These are phyloP conservation scores for Prietella phreatophila DNA, from an alignment of 2,113 vertebrate species.

Conservation along the genomic window DNA sequence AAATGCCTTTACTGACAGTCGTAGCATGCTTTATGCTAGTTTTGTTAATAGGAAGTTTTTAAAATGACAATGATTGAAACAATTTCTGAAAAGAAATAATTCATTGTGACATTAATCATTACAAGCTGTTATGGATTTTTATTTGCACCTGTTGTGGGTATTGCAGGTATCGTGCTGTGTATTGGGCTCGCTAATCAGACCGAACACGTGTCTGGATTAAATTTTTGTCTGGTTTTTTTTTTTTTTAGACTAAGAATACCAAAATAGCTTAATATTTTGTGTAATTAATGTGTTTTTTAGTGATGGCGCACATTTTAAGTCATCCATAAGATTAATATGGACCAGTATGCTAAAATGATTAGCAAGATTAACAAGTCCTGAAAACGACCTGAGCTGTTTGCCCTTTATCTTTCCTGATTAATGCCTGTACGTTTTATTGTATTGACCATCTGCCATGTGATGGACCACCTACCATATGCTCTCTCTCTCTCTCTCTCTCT, in stretches of 20 bases:
- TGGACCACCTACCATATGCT: slow-evolving; percentile 34
- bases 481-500: slow-evolving; percentile 11
- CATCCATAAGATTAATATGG: background rate
- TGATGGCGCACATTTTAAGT: background rate
- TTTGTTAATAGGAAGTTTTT: background rate
- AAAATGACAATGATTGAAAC: background rate
- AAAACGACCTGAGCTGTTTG: slow-evolving; percentile 53
- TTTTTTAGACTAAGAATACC: background rate
- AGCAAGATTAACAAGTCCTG: background rate
- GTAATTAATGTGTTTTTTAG: slow-evolving; percentile 3
- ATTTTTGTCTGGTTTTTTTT: background rate
- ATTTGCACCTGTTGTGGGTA: background rate
- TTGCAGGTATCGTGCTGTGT: background rate
- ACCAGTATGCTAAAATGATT: slow-evolving; percentile 15
- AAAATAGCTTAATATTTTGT: background rate
- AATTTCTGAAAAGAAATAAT: background rate
- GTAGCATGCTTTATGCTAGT: background rate
- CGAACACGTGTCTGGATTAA: background rate
- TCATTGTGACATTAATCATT: background rate
- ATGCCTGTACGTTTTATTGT: slow-evolving; percentile 47
- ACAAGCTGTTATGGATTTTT: background rate
- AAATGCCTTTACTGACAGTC: background rate
- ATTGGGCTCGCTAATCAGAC: background rate
- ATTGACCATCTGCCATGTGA: slow-evolving; percentile 51
- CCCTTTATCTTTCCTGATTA: slow-evolving; percentile 56